Percentiles rank a stretch among this genome's conserved stretches.
Evolutionary conservation across 2,797 vertebrate genomes (phyloP).

Genomic region (Enteromius fasciolatus): DNA sequence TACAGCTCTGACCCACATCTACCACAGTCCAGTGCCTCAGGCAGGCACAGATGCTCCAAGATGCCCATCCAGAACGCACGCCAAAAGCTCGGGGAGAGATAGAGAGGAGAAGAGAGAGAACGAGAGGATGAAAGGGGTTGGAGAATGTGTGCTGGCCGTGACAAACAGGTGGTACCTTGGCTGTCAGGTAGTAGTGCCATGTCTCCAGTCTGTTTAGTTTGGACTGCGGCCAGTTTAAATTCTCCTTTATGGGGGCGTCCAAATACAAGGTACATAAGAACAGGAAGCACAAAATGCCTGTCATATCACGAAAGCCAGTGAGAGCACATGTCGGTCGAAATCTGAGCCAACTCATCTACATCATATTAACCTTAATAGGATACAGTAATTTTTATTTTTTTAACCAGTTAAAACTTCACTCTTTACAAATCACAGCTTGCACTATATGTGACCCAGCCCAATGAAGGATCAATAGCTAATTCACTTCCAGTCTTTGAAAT

Average conservation of each 20-base stretch:
- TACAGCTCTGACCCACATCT: slow-evolving; percentile 61
- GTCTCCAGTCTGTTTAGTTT: slow-evolving; percentile 72
- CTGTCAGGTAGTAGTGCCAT: slow-evolving; percentile 67
- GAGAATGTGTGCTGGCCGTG: slow-evolving; percentile 38
- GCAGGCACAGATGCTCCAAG: slow-evolving; percentile 56
- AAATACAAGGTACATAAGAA: neutral
- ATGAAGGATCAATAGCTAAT: slow-evolving; percentile 60
- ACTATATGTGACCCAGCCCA: slow-evolving; percentile 30
- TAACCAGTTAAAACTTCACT: slow-evolving; percentile 47
- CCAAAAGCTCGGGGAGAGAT: slow-evolving; percentile 37
- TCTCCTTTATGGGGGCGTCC: slow-evolving; percentile 60
- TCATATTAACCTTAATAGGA: slow-evolving; percentile 48
- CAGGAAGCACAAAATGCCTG: neutral
- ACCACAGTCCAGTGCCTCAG: slow-evolving; percentile 42
- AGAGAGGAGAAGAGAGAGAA: slow-evolving; percentile 9
- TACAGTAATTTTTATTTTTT: slow-evolving; percentile 44
- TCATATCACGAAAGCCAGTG: neutral
- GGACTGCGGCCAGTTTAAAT: slow-evolving; percentile 73
- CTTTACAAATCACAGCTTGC: slow-evolving; percentile 44
- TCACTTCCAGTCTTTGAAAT: slow-evolving; percentile 60
- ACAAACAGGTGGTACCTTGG: slow-evolving; percentile 69
- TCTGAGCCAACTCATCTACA: slow-evolving; percentile 20
- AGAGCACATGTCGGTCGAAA: neutral
- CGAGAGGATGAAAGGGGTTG: slow-evolving; percentile 25
- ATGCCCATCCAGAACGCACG: slow-evolving; percentile 52